A percentile compares a stretch with the other conserved stretches of the same genome.
phyloP scores from a whole-genome alignment of 2,888 invertebrate species.

The Oxycera nigricornis region DNA sequence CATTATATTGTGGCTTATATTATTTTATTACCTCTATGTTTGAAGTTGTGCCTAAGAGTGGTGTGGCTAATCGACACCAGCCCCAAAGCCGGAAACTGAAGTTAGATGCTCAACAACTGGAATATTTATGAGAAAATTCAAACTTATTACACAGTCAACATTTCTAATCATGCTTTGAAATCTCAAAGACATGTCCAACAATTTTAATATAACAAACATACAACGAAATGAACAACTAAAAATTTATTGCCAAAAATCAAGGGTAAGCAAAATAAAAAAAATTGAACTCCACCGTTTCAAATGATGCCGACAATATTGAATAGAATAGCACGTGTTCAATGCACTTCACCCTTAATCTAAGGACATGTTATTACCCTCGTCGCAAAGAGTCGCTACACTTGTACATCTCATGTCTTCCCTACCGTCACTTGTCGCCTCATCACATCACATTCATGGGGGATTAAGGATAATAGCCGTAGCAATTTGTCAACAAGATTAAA shows the following conservation, averaged over 20 bases:
- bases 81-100: no score
- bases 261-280: neutral
- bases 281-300: neutral
- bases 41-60: no score
- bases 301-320: conserved; percentile 18
- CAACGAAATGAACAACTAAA: conserved; percentile 13
- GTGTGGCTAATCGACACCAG: no score
- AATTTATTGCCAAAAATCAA: conserved; percentile 2
- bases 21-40: no score
- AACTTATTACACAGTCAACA: no score
- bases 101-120: no score
- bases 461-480: conserved; percentile 23
- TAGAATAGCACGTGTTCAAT: conserved; percentile 21
- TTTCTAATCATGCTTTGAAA: no score
- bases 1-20: no score
- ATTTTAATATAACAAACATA: neutral
- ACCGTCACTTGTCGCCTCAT: neutral
- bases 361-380: neutral
- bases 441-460: neutral
- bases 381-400: conserved; percentile 21
- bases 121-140: no score
- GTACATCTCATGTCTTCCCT: neutral
- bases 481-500: conserved; percentile 36
- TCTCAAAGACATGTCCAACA: no score
- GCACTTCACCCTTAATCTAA: conserved; percentile 9